Base-by-base conservation (phyloP, 1,140 invertebrate species). In the Bicyclus anynana region DNA sequence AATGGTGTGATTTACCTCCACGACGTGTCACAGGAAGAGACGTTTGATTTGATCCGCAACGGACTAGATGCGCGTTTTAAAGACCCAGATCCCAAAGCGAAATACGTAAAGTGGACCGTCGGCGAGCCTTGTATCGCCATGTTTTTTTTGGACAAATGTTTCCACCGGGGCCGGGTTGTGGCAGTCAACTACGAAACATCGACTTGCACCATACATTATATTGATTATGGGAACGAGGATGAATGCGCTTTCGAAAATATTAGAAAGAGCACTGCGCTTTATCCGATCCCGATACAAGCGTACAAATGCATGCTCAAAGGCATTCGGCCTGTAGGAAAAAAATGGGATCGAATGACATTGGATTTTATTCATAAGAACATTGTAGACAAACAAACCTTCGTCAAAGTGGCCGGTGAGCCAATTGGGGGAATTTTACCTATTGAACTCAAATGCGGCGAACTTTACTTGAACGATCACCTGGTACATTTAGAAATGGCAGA, bases 201-300 rank as follows among this genome's bases (percentile, higher is more conserved):
- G 2, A 73, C 72, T 10, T 82, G 91, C 53, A 62, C 82, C 3
- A 89, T 94, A 1, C 72, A 87, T 53, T 93, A 91, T 65, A 77
- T 94, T 1, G 93, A 94, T 70, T 94, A 91, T 62, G 93, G 93
- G 0, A 93, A 94, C 54, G 72, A 85, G 48, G 90, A 92, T 61
- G 69, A 74, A 1, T 92, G 91, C 16, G 53, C 76, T 0, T 77
- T 89, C 2, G 65, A 72, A 4, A 85, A 91, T 13, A 49, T 95
- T 33, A 84, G 91, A 9, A 93, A 92, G 64, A 88, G 89, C 54
- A 80, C 93, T 1, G 87, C 91, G 3, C 85, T 93, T 20, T 70
- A 86, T 1, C 68, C 93, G 40, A 85, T 94, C 16, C 93, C 93
- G 1, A 83, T 90, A 2, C 90, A 91, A 65, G 89, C 89, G 6